Evolutionary conservation across 1,140 invertebrate genomes (phyloP).

Genomic region (Medauroidea extradentata): DNA sequence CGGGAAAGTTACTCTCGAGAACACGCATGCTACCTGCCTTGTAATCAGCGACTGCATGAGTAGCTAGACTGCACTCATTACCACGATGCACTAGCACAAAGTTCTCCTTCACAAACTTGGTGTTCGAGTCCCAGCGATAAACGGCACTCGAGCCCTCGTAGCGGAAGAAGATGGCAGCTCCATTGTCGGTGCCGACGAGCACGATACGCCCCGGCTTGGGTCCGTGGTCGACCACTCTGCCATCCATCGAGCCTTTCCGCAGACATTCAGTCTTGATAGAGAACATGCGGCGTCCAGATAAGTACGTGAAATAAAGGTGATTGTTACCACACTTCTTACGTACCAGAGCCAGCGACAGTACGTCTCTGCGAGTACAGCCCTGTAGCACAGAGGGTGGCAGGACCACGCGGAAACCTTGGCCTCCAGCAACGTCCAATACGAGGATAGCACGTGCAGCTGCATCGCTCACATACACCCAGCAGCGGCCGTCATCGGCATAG

Average conservation of each 20-base stretch:
- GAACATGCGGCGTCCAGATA: constrained; percentile 50
- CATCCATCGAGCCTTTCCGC: constrained; percentile 46
- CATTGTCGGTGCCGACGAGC: constrained; percentile 37
- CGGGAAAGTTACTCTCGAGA: constrained; percentile 58
- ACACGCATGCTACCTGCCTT: constrained; percentile 50
- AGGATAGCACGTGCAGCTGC: constrained; percentile 56
- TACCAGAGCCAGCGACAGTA: constrained; percentile 53
- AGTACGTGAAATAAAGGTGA: constrained; percentile 53
- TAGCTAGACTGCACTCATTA: constrained; percentile 49
- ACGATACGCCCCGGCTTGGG: constrained; percentile 49
- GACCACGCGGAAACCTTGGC: constrained; percentile 41
- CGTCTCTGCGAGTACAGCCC: constrained; percentile 45
- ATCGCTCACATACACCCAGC: constrained; percentile 55
- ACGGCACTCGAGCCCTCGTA: constrained; percentile 42
- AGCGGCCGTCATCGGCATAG: constrained; percentile 21
- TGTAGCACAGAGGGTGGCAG: constrained; percentile 35
- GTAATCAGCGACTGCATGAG: constrained; percentile 52
- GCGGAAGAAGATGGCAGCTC: constrained; percentile 19
- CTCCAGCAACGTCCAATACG: constrained; percentile 55
- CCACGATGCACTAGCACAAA: constrained; percentile 50
- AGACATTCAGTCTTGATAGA: constrained; percentile 52
- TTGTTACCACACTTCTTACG: constrained; percentile 47
- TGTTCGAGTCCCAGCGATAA: constrained; percentile 45
- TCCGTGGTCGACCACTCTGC: constrained; percentile 51
- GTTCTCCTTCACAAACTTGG: constrained; percentile 33